A percentile compares a stretch with the other conserved stretches of the same genome.
These are phyloP conservation scores for Calliopsis andreniformis DNA, from an alignment of 1,140 invertebrate genomes.

Conservation along the genomic window DNA sequence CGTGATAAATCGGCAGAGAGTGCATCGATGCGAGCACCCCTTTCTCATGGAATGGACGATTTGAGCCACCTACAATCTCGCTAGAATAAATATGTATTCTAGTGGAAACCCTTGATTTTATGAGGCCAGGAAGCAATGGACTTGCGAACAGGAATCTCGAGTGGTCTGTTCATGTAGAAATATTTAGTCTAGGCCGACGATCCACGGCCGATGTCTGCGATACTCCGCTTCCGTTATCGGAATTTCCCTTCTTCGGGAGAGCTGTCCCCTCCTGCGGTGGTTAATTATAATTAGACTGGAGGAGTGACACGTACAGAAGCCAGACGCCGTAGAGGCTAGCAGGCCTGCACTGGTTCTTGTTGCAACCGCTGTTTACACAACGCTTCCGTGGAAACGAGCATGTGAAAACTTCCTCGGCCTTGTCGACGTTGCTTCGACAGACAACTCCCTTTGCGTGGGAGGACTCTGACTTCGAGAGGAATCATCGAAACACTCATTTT, in stretches of 20 bases:
- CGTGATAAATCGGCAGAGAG: constrained; percentile 25
- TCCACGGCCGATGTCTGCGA: neutral
- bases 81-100: neutral
- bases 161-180: neutral
- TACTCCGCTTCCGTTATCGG: neutral
- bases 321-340: constrained; percentile 34
- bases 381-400: constrained; percentile 53
- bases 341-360: neutral
- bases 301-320: constrained; percentile 18
- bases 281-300: constrained; percentile 58
- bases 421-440: neutral
- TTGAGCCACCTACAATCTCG: neutral
- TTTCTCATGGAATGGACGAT: neutral
- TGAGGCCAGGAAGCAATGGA: too few species aligned
- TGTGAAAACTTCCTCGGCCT: constrained; percentile 59
- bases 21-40: neutral
- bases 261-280: too few species aligned
- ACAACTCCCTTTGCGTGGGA: neutral
- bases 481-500: too few species aligned
- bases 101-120: neutral
- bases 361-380: constrained; percentile 42
- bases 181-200: constrained; percentile 25
- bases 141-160: neutral
- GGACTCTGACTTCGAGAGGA: neutral
- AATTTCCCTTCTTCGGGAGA: neutral